Evolutionary conservation across 2,888 invertebrate species (phyloP).

Genomic region (Polylopha cassiicola): DNA sequence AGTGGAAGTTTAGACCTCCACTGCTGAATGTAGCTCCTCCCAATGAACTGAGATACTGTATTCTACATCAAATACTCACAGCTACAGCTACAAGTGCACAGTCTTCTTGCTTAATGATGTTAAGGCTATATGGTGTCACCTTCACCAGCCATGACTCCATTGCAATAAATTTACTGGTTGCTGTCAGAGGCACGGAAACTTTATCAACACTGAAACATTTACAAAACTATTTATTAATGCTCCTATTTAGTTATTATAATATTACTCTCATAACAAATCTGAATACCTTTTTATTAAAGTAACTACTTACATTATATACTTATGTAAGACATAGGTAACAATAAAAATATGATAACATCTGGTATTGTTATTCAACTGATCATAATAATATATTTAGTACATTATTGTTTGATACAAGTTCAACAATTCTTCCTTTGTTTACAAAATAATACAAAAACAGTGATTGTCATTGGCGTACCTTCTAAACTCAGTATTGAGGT

Average conservation of each 20-base stretch:
- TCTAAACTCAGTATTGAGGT: conserved; percentile 85
- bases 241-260: too few relatives aligned
- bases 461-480: conserved; percentile 65
- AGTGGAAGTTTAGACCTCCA: too few relatives aligned
- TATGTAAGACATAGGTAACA: too few relatives aligned
- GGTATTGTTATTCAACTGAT: too few relatives aligned
- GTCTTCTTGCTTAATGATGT: conserved; percentile 87
- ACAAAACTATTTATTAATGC: too few relatives aligned
- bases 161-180: conserved; percentile 82
- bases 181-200: conserved; percentile 81
- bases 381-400: too few relatives aligned
- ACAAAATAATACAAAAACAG: not conserved
- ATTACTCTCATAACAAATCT: too few relatives aligned
- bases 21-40: too few relatives aligned
- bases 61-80: conserved; percentile 44
- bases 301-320: too few relatives aligned
- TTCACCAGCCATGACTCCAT: conserved; percentile 94
- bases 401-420: not conserved
- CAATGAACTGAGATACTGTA: not conserved
- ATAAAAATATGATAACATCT: too few relatives aligned
- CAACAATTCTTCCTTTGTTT: not conserved
- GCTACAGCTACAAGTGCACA: conserved; percentile 85
- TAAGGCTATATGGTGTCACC: conserved; percentile 83
- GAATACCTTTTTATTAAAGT: too few relatives aligned
- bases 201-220: conserved; percentile 83